Evolutionary conservation across 1,140 invertebrate species (phyloP), one percentile per base, ranked within the genome.

Genomic region (Lycorma delicatula): DNA sequence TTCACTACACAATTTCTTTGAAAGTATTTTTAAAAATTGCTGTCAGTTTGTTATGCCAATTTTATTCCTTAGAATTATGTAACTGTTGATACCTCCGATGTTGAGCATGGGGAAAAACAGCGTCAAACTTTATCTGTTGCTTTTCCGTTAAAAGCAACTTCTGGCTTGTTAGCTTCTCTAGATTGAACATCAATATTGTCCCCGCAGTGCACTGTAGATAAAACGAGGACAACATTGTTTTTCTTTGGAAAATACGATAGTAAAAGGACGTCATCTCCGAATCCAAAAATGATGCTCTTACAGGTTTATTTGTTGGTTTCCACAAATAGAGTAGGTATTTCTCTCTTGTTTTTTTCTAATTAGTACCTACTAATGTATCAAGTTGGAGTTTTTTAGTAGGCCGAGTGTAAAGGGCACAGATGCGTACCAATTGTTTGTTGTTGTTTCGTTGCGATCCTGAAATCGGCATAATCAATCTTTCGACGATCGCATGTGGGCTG

Each of bases 401-500:
- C 50, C 31, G n/a, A 29, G 50, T 20, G 18, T 59, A 29, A 52
- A 31, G 7, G 27, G 27, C 18, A 52, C 7, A 7, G 50, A 52
- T 4, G 20, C 18, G 20, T 29, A 52, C 25, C 50, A 52, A 31
- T 52, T 52, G 50, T 31, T 22, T 29, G 3, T 4, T 11, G 25
- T 52, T 3, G 28, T 27, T 11, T 52, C 31, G 7, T 28, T 13
- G 26, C 27, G n/a, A 4, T 29, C 3, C 20, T 29, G 50, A 52
- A 52, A 52, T 52, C 31, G 23, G 50, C 25, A 7, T n/a, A n/a
- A 52, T 31, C 4, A 52, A 13, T 3, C 27, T 5, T 12, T 52
- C 31, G 3, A 52, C 50, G 12, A 52, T 31, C 3, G 12, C 18
- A 13, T 29, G n/a, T 13, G 66, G 55, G 47, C 58, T 61, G 48